phyloP scores from a whole-genome alignment of 2,113 vertebrate species.

The Amphilophus citrinellus region DNA sequence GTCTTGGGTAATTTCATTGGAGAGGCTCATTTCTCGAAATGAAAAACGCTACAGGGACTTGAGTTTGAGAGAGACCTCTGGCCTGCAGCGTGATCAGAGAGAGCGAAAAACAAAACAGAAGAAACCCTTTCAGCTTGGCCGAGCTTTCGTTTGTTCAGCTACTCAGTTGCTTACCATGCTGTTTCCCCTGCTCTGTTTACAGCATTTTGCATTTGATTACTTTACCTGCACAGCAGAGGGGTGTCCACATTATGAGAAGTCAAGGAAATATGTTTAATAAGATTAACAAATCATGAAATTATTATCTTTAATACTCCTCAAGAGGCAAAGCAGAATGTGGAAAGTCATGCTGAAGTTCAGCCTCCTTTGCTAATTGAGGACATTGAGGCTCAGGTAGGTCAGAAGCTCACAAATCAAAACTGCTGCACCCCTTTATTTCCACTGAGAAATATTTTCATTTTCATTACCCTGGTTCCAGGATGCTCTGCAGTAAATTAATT shows the following conservation, averaged over 20 bases:
- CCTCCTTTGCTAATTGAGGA: constrained; percentile 68
- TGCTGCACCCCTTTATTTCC: constrained; percentile 54
- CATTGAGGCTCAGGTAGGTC: constrained; percentile 51
- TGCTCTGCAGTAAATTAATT: constrained; percentile 57
- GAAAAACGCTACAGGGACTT: constrained; percentile 54
- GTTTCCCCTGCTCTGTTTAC: constrained; percentile 61
- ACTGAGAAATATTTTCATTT: constrained; percentile 60
- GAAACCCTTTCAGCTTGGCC: constrained; percentile 54
- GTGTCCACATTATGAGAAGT: constrained; percentile 47
- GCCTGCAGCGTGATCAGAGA: constrained; percentile 58
- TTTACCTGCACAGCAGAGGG: constrained; percentile 59
- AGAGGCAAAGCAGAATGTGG: constrained; percentile 53
- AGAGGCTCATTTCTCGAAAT: constrained; percentile 61
- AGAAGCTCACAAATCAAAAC: constrained; percentile 60
- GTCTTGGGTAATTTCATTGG: constrained; percentile 59
- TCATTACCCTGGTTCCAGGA: constrained; percentile 53
- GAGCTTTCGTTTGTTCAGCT: constrained; percentile 71
- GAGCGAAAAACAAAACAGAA: constrained; percentile 32
- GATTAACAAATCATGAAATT: constrained; percentile 70
- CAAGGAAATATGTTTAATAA: constrained; percentile 67
- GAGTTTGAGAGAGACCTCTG: constrained; percentile 46
- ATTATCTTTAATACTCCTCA: constrained; percentile 60
- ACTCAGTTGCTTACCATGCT: constrained; percentile 61
- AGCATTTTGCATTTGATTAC: constrained; percentile 67
- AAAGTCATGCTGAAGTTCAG: constrained; percentile 58